These are phyloP conservation scores for Dipodomys ordii DNA, from an alignment of 2,113 vertebrate genomes.

Conservation along the genomic window DNA sequence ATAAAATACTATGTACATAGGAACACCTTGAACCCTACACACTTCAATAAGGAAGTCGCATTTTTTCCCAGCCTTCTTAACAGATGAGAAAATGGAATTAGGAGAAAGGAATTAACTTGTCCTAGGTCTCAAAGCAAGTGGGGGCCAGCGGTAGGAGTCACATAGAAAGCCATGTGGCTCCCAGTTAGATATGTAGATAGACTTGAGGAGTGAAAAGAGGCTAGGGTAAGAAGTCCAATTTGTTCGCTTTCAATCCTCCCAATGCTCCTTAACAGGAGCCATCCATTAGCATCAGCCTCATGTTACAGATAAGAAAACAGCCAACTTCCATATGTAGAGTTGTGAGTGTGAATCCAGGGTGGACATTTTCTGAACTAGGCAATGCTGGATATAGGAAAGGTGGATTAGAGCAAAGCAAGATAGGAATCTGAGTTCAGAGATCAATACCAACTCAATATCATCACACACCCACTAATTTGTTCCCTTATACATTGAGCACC, in stretches of 20 bases:
- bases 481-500: not conserved
- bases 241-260: not conserved
- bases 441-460: not conserved
- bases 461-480: not conserved
- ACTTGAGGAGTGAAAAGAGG: not conserved
- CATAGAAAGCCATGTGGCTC: not conserved
- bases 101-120: not conserved
- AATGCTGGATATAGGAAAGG: not conserved
- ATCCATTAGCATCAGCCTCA: not conserved
- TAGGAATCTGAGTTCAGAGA: slow-evolving; percentile 32
- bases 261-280: not conserved
- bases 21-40: not conserved
- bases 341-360: not conserved
- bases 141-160: not conserved
- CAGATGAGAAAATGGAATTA: not conserved
- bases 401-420: not conserved
- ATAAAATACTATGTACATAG: not conserved
- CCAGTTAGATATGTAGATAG: not conserved
- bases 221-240: not conserved
- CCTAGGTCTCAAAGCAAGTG: not conserved
- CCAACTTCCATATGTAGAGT: not conserved
- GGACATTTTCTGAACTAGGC: not conserved
- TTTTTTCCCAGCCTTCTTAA: not conserved
- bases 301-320: not conserved
- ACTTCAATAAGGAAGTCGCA: not conserved